These are phyloP conservation scores for Plebejus anna DNA, from an alignment of 2,888 invertebrate genomes.

Conservation along the genomic window DNA sequence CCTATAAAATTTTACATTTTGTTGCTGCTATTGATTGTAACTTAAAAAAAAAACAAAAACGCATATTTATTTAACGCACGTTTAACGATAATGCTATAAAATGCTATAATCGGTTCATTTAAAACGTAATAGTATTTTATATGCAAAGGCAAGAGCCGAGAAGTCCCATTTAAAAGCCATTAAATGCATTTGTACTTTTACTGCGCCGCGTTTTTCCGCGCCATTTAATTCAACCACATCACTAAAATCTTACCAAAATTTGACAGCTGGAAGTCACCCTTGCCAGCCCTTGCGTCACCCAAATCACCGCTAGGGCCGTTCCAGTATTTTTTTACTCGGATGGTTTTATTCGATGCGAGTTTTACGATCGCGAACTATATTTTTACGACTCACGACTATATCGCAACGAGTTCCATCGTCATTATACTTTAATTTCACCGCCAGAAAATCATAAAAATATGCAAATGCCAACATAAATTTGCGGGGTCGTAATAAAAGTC, in stretches of 20 bases:
- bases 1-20: background rate
- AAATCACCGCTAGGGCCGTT: conserved; percentile 35
- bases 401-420: conserved; percentile 68
- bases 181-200: conserved; percentile 16
- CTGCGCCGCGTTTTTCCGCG: conserved; percentile 33
- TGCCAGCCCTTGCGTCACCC: conserved; percentile 31
- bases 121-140: conserved; percentile 6
- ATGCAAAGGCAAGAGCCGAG: background rate
- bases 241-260: background rate
- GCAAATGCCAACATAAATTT: conserved; percentile 70
- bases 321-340: conserved; percentile 55
- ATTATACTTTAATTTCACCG: conserved; percentile 78
- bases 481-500: conserved; percentile 58
- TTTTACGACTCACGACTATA: conserved; percentile 69
- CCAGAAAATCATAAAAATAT: conserved; percentile 75
- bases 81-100: background rate
- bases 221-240: conserved; percentile 34
- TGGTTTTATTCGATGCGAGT: conserved; percentile 66
- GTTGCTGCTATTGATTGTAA: background rate
- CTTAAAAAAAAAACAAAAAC: background rate
- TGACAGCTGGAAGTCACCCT: background rate
- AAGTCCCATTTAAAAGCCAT: conserved; percentile 15
- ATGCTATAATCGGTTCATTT: background rate
- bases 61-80: background rate
- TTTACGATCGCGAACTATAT: conserved; percentile 72